phyloP scores from a whole-genome alignment of 1,140 invertebrate genomes.

The Drosophila jambulina region DNA sequence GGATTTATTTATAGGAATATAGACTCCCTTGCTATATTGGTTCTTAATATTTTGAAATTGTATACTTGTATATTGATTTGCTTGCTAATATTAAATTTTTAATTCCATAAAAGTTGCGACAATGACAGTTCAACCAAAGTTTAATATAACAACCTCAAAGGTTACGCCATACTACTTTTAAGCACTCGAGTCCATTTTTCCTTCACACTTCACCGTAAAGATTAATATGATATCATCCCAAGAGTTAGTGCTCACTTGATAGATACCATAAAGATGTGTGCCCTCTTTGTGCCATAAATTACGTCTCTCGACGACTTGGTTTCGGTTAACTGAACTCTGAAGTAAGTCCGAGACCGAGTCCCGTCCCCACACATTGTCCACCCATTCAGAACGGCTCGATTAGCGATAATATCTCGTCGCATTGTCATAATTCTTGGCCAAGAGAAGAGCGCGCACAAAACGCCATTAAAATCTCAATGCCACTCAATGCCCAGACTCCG shows the following conservation, averaged over 20 bases:
- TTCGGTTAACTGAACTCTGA: constrained; percentile 78
- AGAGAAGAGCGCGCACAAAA: constrained; percentile 45
- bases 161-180: not conserved
- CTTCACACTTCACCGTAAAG: constrained; percentile 1
- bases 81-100: too few relatives aligned
- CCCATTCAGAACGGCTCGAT: constrained; percentile 52
- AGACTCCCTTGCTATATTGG: too few relatives aligned
- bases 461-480: constrained; percentile 75
- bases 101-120: too few relatives aligned
- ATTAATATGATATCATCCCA: constrained; percentile 10
- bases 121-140: too few relatives aligned
- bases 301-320: constrained; percentile 46
- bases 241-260: constrained; percentile 28
- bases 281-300: constrained; percentile 72
- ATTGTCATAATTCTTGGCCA: constrained; percentile 79
- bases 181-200: not conserved
- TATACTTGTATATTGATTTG: too few relatives aligned
- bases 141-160: not conserved
- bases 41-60: too few relatives aligned
- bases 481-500: constrained; percentile 15
- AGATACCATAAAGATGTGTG: constrained; percentile 52
- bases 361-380: constrained; percentile 19
- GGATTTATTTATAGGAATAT: not conserved
- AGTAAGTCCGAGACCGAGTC: constrained; percentile 44
- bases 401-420: constrained; percentile 79